These are phyloP conservation scores for Orchesella flavescens DNA, from an alignment of 2,888 invertebrate genomes.

Conservation along the genomic window DNA sequence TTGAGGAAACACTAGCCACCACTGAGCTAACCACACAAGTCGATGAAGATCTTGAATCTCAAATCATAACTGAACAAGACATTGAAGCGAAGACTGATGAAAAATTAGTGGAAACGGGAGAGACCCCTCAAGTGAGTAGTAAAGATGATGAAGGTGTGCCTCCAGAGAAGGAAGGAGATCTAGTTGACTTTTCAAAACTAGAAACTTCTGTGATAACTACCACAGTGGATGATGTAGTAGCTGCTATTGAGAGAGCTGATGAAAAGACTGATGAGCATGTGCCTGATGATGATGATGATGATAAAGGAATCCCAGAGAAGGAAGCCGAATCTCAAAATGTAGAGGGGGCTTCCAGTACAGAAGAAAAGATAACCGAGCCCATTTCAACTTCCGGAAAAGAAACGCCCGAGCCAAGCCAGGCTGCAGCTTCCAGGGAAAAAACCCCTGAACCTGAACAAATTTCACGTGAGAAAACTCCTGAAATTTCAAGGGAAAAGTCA, in stretches of 20 bases:
- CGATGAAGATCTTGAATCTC: background rate
- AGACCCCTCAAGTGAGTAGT: too few species aligned
- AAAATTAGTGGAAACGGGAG: background rate
- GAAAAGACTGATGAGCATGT: slow-evolving; percentile 9
- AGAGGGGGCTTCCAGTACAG: background rate
- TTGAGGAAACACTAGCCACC: too few species aligned
- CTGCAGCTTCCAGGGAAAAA: too few species aligned
- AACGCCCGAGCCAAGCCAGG: too few species aligned
- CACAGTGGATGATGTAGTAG: background rate
- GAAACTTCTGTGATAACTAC: background rate
- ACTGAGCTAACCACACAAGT: too few species aligned
- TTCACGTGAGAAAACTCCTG: slow-evolving; percentile 10
- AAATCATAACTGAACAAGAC: background rate
- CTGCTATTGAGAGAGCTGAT: background rate
- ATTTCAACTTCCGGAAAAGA: too few species aligned
- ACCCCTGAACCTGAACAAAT: slow-evolving; percentile 36
- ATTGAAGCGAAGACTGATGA: background rate
- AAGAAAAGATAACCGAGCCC: too few species aligned
- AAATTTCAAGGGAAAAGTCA: slow-evolving; percentile 5
- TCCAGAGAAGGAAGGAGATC: background rate
- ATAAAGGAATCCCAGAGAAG: background rate
- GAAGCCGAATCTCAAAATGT: background rate
- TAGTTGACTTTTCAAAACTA: background rate
- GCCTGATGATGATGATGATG: slow-evolving; percentile 47
- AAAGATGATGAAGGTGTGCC: background rate